These are phyloP conservation scores for Vulpes ferrilata DNA, from an alignment of 2,113 vertebrate species.

Conservation along the genomic window DNA sequence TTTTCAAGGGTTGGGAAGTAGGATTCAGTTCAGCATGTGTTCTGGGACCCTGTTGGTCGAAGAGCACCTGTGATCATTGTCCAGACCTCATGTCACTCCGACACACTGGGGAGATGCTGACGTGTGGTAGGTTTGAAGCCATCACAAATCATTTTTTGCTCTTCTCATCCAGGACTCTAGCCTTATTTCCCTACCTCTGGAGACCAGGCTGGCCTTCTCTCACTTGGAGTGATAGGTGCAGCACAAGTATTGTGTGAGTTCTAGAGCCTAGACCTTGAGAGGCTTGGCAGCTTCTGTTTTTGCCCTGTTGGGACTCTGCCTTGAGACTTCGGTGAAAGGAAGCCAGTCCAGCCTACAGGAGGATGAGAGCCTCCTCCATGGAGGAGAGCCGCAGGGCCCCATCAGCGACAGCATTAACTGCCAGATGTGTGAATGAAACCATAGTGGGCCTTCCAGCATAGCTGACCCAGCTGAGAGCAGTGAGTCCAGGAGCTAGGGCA, in stretches of 20 bases:
- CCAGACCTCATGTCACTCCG: not conserved
- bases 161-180: not conserved
- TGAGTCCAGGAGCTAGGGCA: not conserved
- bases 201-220: not conserved
- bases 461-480: not conserved
- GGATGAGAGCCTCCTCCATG: not conserved
- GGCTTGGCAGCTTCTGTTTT: not conserved
- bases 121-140: not conserved
- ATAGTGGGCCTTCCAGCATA: not conserved
- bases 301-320: not conserved
- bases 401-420: rapidly evolving
- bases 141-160: not conserved
- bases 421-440: not conserved
- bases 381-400: not conserved
- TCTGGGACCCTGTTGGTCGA: not conserved
- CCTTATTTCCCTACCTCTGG: not conserved
- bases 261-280: not conserved
- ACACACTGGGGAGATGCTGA: not conserved
- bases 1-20: not conserved
- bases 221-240: not conserved
- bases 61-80: not conserved
- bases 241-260: not conserved
- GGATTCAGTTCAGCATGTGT: not conserved
- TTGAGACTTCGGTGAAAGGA: not conserved
- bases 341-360: not conserved